Evolutionary conservation across 2,113 vertebrate species (phyloP).

Genomic region (Istiophorus platypterus): DNA sequence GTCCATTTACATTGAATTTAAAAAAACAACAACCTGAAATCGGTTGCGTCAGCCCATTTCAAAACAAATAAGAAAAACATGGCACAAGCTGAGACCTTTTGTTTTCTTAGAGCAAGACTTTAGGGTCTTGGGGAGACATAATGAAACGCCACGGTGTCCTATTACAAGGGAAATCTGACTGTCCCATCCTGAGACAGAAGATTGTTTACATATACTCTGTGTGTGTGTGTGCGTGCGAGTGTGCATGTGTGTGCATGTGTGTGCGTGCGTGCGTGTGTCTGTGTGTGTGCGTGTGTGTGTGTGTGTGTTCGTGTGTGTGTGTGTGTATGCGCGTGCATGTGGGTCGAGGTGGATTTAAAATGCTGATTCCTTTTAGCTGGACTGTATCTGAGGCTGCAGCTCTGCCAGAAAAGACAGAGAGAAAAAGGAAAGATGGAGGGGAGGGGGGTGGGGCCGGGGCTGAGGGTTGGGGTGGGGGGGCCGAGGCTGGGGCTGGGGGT

Average conservation of each 20-base stretch:
- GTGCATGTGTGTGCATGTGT: conserved; percentile 36
- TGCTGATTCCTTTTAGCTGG: conserved; percentile 71
- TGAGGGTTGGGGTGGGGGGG: too few relatives aligned
- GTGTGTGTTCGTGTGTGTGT: conserved; percentile 39
- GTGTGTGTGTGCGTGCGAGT: conserved; percentile 31
- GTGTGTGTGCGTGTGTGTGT: conserved; percentile 44
- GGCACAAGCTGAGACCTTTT: conserved; percentile 34
- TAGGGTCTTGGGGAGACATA: conserved; percentile 33
- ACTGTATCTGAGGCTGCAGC: conserved; percentile 53
- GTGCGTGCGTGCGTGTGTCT: conserved; percentile 30
- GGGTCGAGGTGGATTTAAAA: conserved; percentile 71
- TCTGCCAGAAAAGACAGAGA: conserved; percentile 67
- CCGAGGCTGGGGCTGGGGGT: too few relatives aligned
- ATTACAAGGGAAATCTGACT: conserved; percentile 57
- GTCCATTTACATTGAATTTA: background rate
- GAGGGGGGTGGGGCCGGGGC: background rate
- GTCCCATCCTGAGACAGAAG: conserved; percentile 46
- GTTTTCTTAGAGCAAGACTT: conserved; percentile 25
- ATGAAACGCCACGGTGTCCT: conserved; percentile 64
- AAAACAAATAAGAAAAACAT: conserved; percentile 45
- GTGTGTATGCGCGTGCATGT: too few relatives aligned
- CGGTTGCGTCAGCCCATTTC: conserved; percentile 7
- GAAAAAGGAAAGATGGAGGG: conserved; percentile 4
- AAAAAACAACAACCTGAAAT: background rate
- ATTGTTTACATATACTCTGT: conserved; percentile 37